Percentiles rank a stretch among this genome's conserved stretches.
These are phyloP conservation scores for Strix uralensis DNA, from an alignment of 2,113 vertebrate genomes.

Conservation along the genomic window DNA sequence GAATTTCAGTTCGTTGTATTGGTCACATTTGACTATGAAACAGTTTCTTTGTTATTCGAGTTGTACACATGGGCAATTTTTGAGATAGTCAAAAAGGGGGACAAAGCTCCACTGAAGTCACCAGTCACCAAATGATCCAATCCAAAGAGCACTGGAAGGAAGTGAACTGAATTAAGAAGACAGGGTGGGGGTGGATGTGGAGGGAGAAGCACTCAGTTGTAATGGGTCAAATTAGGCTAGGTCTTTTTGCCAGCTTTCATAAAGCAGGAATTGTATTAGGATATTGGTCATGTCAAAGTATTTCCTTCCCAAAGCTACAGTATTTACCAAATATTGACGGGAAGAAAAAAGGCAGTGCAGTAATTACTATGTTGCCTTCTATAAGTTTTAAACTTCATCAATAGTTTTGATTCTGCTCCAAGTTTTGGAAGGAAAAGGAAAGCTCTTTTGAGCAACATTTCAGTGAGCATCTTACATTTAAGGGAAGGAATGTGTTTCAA, in stretches of 20 bases:
- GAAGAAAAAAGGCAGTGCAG: background rate
- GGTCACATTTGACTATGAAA: background rate
- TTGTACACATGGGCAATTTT: background rate
- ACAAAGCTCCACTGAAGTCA: background rate
- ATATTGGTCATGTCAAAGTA: background rate
- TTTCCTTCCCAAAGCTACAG: background rate
- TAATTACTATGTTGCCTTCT: background rate
- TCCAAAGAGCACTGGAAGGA: background rate
- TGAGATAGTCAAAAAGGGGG: background rate
- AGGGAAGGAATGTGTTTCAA: background rate
- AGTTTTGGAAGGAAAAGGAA: background rate
- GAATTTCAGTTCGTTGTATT: background rate
- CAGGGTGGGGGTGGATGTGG: background rate
- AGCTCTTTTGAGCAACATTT: background rate
- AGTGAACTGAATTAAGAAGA: background rate
- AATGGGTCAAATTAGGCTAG: background rate
- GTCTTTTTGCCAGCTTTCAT: background rate
- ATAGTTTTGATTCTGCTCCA: background rate
- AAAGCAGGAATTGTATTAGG: background rate
- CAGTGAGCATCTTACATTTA: background rate
- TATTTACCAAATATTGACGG: background rate
- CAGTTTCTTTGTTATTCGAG: background rate
- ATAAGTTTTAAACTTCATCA: background rate
- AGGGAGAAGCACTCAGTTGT: background rate
- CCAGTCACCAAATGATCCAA: background rate